phyloP scores from a whole-genome alignment of 2,797 vertebrate species.

The Bovichtus variegatus region DNA sequence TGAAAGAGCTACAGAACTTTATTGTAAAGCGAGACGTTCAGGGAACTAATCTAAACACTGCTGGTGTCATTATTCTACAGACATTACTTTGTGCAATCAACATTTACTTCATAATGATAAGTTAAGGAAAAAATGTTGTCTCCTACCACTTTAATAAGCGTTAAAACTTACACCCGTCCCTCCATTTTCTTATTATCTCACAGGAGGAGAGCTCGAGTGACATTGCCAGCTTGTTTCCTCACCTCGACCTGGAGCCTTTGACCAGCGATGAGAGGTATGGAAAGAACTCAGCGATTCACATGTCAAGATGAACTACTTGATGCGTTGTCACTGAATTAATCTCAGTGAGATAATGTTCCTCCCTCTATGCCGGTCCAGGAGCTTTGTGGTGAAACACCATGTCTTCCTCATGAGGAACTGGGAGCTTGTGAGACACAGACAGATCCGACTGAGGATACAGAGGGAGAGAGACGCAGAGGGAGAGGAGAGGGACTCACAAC shows the following conservation, averaged over 20 bases:
- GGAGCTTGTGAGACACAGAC: constrained; percentile 93
- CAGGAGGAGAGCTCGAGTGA: constrained; percentile 89
- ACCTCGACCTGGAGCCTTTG: constrained; percentile 96
- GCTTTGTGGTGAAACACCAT: constrained; percentile 93
- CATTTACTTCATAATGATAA: background rate
- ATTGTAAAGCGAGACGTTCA: background rate
- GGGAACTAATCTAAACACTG: background rate
- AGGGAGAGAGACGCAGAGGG: constrained; percentile 68
- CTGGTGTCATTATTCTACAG: background rate
- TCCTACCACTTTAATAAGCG: too few species aligned
- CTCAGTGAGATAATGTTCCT: constrained; percentile 36
- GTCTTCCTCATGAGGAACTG: constrained; percentile 97
- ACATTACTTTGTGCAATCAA: background rate
- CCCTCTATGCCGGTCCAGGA: constrained; percentile 81
- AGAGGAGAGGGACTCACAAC: constrained; percentile 70
- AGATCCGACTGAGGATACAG: constrained; percentile 82
- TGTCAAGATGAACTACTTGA: constrained; percentile 31
- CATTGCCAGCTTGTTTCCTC: constrained; percentile 88
- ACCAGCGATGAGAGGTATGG: constrained; percentile 92
- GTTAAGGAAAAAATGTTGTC: background rate
- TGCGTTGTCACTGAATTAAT: constrained; percentile 20
- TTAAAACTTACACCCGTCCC: background rate
- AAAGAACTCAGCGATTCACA: background rate
- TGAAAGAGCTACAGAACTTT: background rate
- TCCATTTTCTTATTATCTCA: background rate